phyloP scores from a whole-genome alignment of 2,888 invertebrate species.

The Lepidocyrtoides sp. region DNA sequence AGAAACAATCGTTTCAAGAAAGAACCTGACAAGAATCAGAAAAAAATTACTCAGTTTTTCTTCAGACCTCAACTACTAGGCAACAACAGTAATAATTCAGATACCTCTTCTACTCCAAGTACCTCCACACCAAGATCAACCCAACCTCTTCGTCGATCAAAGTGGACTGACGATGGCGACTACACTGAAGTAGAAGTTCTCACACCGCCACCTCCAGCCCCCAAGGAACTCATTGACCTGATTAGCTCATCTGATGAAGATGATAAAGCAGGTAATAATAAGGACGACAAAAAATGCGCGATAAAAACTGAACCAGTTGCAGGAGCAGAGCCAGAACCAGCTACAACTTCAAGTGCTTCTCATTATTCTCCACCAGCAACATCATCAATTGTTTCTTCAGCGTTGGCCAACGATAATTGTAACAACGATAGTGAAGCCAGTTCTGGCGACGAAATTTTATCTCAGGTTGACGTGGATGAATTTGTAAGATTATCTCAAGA shows the following conservation, averaged over 20 bases:
- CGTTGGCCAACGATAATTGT: not conserved
- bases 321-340: not conserved
- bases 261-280: not conserved
- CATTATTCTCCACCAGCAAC: too few species aligned
- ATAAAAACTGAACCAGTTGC: not conserved
- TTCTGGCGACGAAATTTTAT: slow-evolving; percentile 62
- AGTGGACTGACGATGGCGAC: slow-evolving; percentile 51
- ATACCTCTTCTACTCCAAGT: not conserved
- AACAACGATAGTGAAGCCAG: not conserved
- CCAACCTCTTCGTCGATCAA: not conserved
- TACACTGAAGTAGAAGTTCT: slow-evolving; percentile 4
- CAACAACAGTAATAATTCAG: too few species aligned
- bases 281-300: not conserved
- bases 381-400: not conserved
- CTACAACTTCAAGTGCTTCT: not conserved
- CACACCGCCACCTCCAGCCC: slow-evolving; percentile 39
- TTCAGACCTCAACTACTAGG: not conserved
- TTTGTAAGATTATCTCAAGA: slow-evolving; percentile 60
- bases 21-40: slow-evolving; percentile 18
- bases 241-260: not conserved
- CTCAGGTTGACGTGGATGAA: slow-evolving; percentile 69
- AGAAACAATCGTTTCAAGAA: not conserved
- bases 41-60: slow-evolving; percentile 62
- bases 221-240: slow-evolving; percentile 35
- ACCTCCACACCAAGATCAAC: not conserved